Evolutionary conservation across 2,888 invertebrate genomes (phyloP), one percentile per base, ranked within the genome.

Genomic region (Dromius quadrimaculatus): DNA sequence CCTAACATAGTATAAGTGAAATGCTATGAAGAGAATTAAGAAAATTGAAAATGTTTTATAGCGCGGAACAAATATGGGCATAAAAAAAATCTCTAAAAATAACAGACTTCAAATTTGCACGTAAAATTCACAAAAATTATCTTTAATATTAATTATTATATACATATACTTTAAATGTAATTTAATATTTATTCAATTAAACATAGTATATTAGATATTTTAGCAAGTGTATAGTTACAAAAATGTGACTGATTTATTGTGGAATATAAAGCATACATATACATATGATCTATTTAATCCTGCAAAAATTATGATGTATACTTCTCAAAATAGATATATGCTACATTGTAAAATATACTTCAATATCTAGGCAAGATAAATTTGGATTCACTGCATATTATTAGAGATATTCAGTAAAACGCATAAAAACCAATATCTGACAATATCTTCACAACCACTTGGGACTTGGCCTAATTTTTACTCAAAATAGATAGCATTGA

Each of bases 141-240:
- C 50, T 59, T 59, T 59, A 59, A 59, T 59, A 20, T 59, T 36
- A 59, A 59, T 59, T 36, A 59, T 59, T 59, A 59, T 59, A 59
- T 59, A 59, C 59, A 59, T 59, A 59, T 59, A 59, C 6, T 59
- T 59, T 59, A 59, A 59, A 59, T 59, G 34, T 59, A 59, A 59
- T 59, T 59, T 59, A 59, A 36, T 59, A 59, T 59, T 59, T 59
- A 59, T 59, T 36, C 59, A 36, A 36, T 34, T 34, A 59, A 59
- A 34, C 59, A 59, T 59, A 59, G 17, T 59, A 59, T 59, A 19
- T 59, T 59, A 59, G 20, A 23, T 59, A 36, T 36, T 59, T 59
- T 59, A 59, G 59, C 59, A 59, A 62, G 41, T 62, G 62, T 62
- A 41, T 62, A 62, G 62, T 62, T 62, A 62, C 41, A 41, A 22